Base-by-base conservation (phyloP, 2,797 vertebrate genomes). In the Crenuchus spilurus region DNA sequence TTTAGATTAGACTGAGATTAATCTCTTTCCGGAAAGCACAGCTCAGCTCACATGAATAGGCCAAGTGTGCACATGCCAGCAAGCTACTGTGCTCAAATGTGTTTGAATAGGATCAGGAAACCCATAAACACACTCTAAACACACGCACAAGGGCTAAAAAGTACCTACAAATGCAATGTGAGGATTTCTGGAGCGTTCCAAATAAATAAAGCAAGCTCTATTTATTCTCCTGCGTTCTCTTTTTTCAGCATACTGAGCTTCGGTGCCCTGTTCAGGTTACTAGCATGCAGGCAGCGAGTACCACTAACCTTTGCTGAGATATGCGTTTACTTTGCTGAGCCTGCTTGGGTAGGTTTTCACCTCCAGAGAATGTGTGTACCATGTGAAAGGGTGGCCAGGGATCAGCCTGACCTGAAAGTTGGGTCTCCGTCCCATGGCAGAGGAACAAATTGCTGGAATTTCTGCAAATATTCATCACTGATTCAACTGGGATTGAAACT, bases 201-300 rank as follows among this genome's bases (percentile, higher is more conserved):
- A 18, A 51, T 37, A 49, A 78, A 60, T 51, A 44, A 39, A 62
- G 65, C 11, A 18, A 26, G 61, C 65, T 37, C 67, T 66, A 72
- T 77, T 82, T 80, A 82, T 66, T 70, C 75, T 72, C 46, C 30
- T 11, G 14, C 7, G 22, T 28, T n/a, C 39, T 72, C 68, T 72
- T 83, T 82, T 82, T 80, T 82, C 72, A 86, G 55, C 80, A 78
- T 64, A 75, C 78, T 74, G 63, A 54, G 72, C 60, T 86, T 82
- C 66, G 80, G 80, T 87, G 81, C 84, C 81, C 85, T 81, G 87
- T 88, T 92, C 89, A 78, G 77, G 87, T 92, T 91, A 85, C 90
- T 77, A 84, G 86, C 86, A 90, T 86, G 68, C 86, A 81, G 74
- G 72, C 72, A 81, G 86, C 79, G 30, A n/a, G n/a, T n/a, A n/a